phyloP scores from a whole-genome alignment of 2,113 vertebrate species.

The Pygathrix nemaeus region DNA sequence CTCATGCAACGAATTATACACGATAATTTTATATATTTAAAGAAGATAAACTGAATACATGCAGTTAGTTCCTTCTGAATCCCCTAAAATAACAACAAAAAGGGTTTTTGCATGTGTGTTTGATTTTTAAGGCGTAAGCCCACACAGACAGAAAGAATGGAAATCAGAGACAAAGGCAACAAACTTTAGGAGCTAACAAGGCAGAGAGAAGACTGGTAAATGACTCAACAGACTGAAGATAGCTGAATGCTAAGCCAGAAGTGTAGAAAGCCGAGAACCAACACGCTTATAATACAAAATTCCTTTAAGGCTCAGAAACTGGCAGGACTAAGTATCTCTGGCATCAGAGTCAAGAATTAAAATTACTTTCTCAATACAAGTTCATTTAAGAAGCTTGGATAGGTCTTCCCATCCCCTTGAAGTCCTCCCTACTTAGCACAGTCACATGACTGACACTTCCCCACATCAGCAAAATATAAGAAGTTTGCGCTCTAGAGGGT shows the following conservation, averaged over 20 bases:
- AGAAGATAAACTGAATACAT: constrained; percentile 1
- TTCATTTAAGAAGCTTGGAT: neutral
- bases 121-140: neutral
- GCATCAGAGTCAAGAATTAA: neutral
- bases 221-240: neutral
- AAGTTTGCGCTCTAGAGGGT: neutral
- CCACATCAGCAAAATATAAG: neutral
- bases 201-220: neutral
- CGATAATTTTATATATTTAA: constrained; percentile 40
- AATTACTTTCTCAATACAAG: neutral
- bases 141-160: neutral
- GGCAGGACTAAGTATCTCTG: neutral
- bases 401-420: neutral
- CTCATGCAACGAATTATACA: neutral
- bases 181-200: neutral
- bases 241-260: neutral
- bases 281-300: neutral
- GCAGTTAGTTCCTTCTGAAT: neutral
- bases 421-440: neutral
- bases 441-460: neutral
- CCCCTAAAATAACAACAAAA: neutral
- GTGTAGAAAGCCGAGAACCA: neutral
- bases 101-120: neutral
- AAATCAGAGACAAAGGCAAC: neutral
- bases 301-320: neutral